Evolutionary conservation across 2,113 vertebrate species (phyloP).

Genomic region (Ailuropoda melanoleuca): DNA sequence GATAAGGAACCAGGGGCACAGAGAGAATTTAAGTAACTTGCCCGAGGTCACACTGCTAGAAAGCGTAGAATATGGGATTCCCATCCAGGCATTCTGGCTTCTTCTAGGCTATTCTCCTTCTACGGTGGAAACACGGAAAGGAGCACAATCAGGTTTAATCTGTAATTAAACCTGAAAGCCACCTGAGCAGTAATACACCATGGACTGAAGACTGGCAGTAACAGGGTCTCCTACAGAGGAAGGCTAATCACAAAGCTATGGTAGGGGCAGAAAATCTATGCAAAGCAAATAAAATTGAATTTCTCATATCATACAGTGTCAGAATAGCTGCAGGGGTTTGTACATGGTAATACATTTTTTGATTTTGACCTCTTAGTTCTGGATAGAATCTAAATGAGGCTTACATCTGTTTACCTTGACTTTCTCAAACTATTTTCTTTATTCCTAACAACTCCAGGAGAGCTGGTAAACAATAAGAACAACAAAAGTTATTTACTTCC

Average conservation of each 20-base stretch:
- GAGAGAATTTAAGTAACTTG: background rate
- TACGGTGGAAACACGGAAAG: background rate
- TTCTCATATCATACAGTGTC: background rate
- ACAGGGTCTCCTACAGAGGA: background rate
- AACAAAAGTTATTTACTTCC: constrained; percentile 24
- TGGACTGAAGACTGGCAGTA: background rate
- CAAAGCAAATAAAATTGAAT: background rate
- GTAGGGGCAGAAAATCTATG: background rate
- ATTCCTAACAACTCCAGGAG: background rate
- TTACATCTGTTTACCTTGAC: background rate
- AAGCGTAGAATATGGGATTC: background rate
- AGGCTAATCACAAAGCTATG: background rate
- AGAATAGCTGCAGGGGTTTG: background rate
- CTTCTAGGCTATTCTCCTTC: background rate
- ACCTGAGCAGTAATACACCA: background rate
- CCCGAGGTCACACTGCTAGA: background rate
- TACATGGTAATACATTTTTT: background rate
- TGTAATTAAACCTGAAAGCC: background rate
- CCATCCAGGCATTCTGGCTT: background rate
- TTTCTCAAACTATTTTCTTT: constrained; percentile 10
- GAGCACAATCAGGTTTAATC: background rate
- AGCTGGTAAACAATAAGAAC: background rate
- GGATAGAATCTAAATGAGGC: constrained; percentile 26
- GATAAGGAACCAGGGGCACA: background rate
- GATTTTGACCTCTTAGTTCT: background rate